Percentiles rank a stretch among this genome's conserved stretches.
phyloP scores from a whole-genome alignment of 2,113 vertebrate species.

The Mesocricetus auratus region DNA sequence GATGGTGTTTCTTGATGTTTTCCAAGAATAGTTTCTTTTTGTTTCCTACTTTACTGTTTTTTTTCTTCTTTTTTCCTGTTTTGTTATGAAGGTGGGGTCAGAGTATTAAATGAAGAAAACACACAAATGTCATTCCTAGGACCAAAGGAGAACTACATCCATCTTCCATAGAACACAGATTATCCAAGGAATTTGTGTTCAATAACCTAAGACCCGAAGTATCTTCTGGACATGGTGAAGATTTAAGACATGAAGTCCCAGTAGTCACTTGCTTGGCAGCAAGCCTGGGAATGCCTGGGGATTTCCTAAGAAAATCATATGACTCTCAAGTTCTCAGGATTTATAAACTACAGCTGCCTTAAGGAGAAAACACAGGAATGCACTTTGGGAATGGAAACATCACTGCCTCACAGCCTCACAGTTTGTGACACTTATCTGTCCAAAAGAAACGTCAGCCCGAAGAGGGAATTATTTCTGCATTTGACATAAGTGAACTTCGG shows the following conservation, averaged over 20 bases:
- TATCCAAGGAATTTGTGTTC: conserved; percentile 93
- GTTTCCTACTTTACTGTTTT: not conserved
- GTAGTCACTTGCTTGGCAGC: conserved; percentile 69
- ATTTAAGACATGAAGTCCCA: conserved; percentile 90
- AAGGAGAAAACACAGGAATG: conserved; percentile 68
- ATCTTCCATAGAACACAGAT: conserved; percentile 91
- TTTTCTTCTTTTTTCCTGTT: not conserved
- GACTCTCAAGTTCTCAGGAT: conserved; percentile 60
- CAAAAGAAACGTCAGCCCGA: not conserved
- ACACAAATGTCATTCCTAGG: conserved; percentile 92
- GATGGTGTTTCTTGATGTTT: not conserved
- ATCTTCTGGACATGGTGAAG: conserved; percentile 93
- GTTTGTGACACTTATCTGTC: not conserved
- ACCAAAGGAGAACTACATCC: conserved; percentile 92
- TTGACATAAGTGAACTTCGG: not conserved
- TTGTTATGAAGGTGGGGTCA: conserved; percentile 90
- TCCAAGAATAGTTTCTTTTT: not conserved
- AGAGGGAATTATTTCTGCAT: not conserved
- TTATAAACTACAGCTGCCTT: conserved; percentile 50
- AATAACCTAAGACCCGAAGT: conserved; percentile 95
- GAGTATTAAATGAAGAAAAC: conserved; percentile 90
- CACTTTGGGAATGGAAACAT: not conserved
- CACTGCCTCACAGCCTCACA: not conserved
- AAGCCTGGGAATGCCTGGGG: conserved; percentile 54
- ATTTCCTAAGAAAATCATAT: conserved; percentile 66